Conservation (phyloP, 2,113 vertebrate species). For the Eidolon helvum region DNA sequence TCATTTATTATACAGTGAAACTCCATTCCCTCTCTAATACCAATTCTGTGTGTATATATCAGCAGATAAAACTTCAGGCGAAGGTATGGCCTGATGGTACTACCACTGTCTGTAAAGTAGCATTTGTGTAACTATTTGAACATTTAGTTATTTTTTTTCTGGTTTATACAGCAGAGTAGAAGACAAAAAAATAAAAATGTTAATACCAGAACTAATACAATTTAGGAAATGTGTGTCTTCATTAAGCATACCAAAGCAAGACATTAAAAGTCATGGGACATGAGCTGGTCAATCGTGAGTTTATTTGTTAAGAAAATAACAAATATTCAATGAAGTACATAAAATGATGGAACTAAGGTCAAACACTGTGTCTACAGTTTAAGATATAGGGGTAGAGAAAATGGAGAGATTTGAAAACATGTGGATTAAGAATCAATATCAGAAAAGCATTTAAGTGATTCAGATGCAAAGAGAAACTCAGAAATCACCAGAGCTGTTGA, state of each 20-base stretch:
- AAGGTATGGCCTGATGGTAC: background rate
- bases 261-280: background rate
- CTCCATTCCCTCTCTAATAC: background rate
- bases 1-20: background rate
- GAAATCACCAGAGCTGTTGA: background rate
- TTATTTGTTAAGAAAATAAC: constrained; percentile 9
- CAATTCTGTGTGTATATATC: background rate
- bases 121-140: background rate
- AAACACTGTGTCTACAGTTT: background rate
- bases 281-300: background rate
- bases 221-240: background rate
- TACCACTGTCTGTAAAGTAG: accelerated
- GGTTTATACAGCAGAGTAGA: background rate
- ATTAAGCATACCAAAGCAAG: background rate
- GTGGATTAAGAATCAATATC: background rate
- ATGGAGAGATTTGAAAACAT: background rate
- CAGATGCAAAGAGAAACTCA: background rate
- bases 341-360: background rate
- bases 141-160: background rate
- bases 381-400: background rate
- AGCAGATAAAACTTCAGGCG: background rate
- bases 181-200: background rate
- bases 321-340: background rate
- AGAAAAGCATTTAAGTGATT: constrained; percentile 10
- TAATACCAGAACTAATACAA: background rate